Evolutionary conservation across 1,140 invertebrate species (phyloP).

Genomic region (Papilio aristodemus): DNA sequence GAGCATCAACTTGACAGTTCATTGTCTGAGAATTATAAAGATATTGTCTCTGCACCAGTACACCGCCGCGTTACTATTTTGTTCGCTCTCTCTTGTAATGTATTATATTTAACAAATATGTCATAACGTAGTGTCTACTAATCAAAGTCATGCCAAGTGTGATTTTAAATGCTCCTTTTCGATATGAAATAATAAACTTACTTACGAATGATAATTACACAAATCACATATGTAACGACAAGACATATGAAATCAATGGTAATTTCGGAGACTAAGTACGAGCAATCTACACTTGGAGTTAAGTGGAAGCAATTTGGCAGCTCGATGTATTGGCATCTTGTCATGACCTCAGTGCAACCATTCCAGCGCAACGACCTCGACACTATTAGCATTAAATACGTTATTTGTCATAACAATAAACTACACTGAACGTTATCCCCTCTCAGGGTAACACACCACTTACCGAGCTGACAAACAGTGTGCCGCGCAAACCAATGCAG

Average conservation of each 20-base stretch:
- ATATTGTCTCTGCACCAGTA: not conserved
- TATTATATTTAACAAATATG: not conserved
- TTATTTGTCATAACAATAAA: not conserved
- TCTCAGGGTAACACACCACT: no score
- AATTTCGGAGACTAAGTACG: not conserved
- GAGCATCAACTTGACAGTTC: no score
- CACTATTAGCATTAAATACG: not conserved
- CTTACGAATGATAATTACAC: not conserved
- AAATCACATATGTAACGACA: not conserved
- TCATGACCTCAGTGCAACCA: slow-evolving; percentile 12
- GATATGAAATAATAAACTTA: no score
- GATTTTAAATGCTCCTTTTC: no score
- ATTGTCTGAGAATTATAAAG: no score
- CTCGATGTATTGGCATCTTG: slow-evolving; percentile 15
- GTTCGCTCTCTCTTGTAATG: not conserved
- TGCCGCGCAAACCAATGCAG: no score
- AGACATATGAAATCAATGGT: not conserved
- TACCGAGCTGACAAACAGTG: no score
- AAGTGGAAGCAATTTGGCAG: slow-evolving; percentile 19
- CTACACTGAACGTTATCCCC: not conserved
- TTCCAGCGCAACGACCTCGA: not conserved
- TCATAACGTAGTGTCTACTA: not conserved
- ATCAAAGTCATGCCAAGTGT: not conserved
- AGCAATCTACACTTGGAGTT: slow-evolving; percentile 2
- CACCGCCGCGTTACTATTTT: not conserved